Conservation (phyloP, 2,113 vertebrate genomes). For the Erythrolamprus reginae region DNA sequence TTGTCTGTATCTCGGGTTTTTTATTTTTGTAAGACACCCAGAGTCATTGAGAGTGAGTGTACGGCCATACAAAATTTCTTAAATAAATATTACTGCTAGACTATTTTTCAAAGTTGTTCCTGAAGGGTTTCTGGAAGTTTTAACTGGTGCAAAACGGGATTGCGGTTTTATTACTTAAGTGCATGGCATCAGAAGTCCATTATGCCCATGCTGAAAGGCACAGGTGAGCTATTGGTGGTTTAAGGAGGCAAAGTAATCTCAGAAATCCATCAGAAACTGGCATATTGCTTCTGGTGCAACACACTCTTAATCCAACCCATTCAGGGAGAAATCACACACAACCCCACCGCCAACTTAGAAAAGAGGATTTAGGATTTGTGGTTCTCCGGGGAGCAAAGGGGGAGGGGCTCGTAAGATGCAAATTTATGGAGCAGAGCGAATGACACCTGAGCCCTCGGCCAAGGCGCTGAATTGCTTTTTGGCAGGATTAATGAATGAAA, state of each 20-base stretch:
- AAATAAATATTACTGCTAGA: not conserved
- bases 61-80: not conserved
- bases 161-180: not conserved
- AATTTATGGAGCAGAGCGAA: constrained; percentile 32
- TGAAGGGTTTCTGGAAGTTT: not conserved
- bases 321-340: not conserved
- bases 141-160: not conserved
- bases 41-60: not conserved
- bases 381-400: not conserved
- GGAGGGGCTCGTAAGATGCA: constrained; percentile 41
- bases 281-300: not conserved
- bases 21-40: not conserved
- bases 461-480: constrained; percentile 21
- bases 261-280: not conserved
- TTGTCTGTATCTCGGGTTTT: not conserved
- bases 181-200: not conserved
- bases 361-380: not conserved
- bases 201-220: not conserved
- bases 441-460: constrained; percentile 36
- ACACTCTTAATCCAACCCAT: not conserved
- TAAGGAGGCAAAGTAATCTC: not conserved
- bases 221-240: not conserved
- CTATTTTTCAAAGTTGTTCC: not conserved
- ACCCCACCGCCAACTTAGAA: not conserved
- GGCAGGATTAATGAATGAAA: constrained; percentile 24